Conservation (phyloP, 2,888 invertebrate species). For the Atherix ibis region DNA sequence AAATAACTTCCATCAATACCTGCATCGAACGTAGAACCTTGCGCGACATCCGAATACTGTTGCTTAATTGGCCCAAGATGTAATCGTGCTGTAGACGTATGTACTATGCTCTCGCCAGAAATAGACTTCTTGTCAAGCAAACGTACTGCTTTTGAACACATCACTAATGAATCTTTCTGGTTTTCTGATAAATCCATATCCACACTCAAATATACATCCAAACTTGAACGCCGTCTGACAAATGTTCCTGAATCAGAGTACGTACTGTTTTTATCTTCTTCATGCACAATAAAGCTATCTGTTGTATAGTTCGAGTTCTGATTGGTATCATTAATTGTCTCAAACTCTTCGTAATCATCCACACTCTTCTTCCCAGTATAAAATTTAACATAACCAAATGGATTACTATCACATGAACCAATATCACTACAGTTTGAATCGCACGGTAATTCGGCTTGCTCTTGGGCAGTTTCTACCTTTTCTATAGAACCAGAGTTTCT, state of each 20-base stretch:
- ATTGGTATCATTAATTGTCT: conserved; percentile 5
- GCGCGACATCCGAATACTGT: conserved; percentile 46
- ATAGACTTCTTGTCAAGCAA: conserved; percentile 23
- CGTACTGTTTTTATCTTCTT: too few relatives aligned
- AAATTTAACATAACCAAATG: conserved; percentile 51
- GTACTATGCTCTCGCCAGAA: conserved; percentile 26
- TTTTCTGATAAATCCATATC: background rate
- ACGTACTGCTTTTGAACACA: conserved; percentile 27
- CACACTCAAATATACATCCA: conserved; percentile 17
- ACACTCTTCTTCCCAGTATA: conserved; percentile 35
- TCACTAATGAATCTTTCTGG: conserved; percentile 27
- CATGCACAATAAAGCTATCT: conserved; percentile 38
- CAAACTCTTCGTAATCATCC: conserved; percentile 28
- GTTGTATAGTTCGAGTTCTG: conserved; percentile 16
- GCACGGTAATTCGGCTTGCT: conserved; percentile 36
- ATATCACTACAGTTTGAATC: conserved; percentile 35
- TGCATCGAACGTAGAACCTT: conserved; percentile 41
- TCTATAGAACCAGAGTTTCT: conserved; percentile 11
- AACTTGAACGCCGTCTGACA: conserved; percentile 20
- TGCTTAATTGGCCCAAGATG: conserved; percentile 25
- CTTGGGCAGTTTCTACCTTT: conserved; percentile 25
- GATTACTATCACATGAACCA: conserved; percentile 39
- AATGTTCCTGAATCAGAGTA: too few relatives aligned
- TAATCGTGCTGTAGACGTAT: conserved; percentile 36
- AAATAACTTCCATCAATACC: conserved; percentile 38